Conservation (phyloP, 92 coral and sea anemone species). For the Paramuricea clavata region DNA sequence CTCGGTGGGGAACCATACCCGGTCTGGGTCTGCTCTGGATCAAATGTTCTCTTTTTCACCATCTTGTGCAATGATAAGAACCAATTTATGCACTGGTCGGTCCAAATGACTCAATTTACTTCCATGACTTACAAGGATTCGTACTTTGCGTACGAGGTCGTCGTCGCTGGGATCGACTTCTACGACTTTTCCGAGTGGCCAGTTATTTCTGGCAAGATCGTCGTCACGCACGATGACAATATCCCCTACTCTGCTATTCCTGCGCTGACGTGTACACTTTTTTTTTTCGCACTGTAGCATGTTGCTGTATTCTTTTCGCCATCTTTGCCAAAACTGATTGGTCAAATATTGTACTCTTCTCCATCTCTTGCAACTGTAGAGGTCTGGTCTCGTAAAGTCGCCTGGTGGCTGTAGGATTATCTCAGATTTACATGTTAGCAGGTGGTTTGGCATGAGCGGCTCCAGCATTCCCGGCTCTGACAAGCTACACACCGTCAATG, state of each 20-base stretch:
- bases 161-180: constrained; percentile 42
- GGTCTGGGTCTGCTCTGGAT: constrained; percentile 8
- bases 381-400: background rate
- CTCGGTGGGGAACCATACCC: constrained; percentile 15
- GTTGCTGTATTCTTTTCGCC: constrained; percentile 18
- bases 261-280: background rate
- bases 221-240: constrained; percentile 18
- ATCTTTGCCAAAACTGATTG: constrained; percentile 12
- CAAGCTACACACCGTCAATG: background rate
- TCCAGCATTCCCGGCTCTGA: background rate
- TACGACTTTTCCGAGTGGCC: constrained; percentile 9
- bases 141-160: constrained; percentile 28
- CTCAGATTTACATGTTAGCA: background rate
- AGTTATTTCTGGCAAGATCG: constrained; percentile 24
- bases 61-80: constrained; percentile 23
- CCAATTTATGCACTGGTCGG: constrained; percentile 33
- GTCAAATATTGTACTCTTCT: constrained; percentile 17
- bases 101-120: constrained; percentile 27
- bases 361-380: constrained; percentile 3
- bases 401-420: background rate
- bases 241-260: background rate
- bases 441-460: too few relatives aligned
- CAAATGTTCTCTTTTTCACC: constrained; percentile 21
- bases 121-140: background rate
- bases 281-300: constrained; percentile 2